Evolutionary conservation across 2,888 invertebrate genomes (phyloP), one percentile per base, ranked within the genome.

Genomic region (Aplocera efformata): DNA sequence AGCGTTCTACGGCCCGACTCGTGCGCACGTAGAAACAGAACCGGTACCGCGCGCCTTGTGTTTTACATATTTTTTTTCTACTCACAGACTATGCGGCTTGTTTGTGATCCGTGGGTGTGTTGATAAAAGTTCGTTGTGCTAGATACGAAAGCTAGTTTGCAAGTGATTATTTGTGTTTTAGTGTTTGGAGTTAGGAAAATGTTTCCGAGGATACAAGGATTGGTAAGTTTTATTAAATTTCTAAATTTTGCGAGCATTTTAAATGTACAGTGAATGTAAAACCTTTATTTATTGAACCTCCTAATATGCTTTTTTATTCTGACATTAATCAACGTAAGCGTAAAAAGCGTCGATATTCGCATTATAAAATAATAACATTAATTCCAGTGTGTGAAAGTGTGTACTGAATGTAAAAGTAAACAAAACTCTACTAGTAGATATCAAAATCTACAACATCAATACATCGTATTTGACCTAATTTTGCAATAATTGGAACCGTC

Each of bases 161-260:
- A 28, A 49, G 65, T 67, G 60, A 48, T 48, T 38, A 53, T 42
- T 50, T 58, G 58, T 63, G 63, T 63, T 63, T 37, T 21, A 30
- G 51, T 60, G 57, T 63, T 64, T 60, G 31, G 10, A 36, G 50
- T 60, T 58, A 63, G 55, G 49, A 78, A 67, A 53, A 88, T 88
- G 86, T 85, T 88, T 69, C 86, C 86, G 26, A 79, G 83, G 77
- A 83, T 86, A 55, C 86, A 88, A 55, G 85, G 85, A 65, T 63
- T 88, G 85, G 86, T 88, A 51, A 77, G 86, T 77, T 31, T 34
- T 31, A 28, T 28, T 1, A 1, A 6, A 3, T 10, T 7, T 13
- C n/a, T 28, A 13, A 28, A 28, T 13, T 17, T n/a, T 22, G 7
- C 22, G 7, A 1, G 3, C 4, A 1, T 22, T 22, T 1, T 1